phyloP scores from a whole-genome alignment of 2,113 vertebrate genomes.

The Corynorhinus townsendii region DNA sequence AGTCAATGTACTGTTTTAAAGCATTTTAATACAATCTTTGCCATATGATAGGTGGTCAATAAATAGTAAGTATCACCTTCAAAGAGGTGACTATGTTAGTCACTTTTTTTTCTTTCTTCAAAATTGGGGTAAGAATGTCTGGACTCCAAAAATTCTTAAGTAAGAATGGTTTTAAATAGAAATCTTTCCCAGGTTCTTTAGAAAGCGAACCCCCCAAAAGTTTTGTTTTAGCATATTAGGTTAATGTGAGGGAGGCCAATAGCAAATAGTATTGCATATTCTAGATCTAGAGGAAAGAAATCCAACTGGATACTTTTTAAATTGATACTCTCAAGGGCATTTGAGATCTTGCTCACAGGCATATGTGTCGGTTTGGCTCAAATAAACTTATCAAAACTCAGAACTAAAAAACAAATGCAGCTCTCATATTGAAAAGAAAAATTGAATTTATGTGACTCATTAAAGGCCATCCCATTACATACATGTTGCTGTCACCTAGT shows the following conservation, averaged over 20 bases:
- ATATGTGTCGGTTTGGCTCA: neutral
- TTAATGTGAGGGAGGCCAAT: neutral
- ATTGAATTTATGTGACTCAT: neutral
- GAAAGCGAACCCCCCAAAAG: neutral
- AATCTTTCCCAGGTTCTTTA: neutral
- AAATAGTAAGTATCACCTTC: neutral
- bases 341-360: neutral
- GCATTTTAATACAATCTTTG: neutral
- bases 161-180: neutral
- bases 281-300: neutral
- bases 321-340: neutral
- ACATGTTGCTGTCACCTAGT: neutral
- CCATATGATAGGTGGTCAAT: neutral
- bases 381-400: neutral
- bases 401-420: neutral
- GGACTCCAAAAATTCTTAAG: neutral
- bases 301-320: neutral
- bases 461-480: neutral
- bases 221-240: neutral
- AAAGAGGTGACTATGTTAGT: neutral
- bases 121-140: neutral
- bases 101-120: neutral
- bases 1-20: neutral
- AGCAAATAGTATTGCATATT: neutral
- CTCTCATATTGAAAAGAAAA: neutral